A percentile compares a stretch with the other conserved stretches of the same genome.
Evolutionary conservation across 2,113 vertebrate species (phyloP).

Genomic region (Bubo blakistoni): DNA sequence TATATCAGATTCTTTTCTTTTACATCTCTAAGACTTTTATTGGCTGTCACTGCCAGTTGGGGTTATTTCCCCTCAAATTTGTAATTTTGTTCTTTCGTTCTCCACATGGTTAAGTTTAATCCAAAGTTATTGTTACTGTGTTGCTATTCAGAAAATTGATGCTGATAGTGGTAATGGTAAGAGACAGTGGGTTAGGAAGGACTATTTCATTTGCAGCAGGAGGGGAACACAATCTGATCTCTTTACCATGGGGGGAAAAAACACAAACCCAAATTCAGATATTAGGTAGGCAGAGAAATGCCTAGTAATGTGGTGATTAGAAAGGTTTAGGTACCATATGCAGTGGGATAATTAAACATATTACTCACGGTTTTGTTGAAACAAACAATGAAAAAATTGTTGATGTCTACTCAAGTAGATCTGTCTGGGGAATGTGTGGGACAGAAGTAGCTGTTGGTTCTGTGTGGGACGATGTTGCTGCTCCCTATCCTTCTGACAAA

Average conservation of each 20-base stretch:
- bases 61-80: neutral
- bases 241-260: neutral
- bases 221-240: neutral
- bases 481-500: neutral
- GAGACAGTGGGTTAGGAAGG: neutral
- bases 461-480: conserved; percentile 28
- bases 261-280: neutral
- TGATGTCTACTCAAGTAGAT: neutral
- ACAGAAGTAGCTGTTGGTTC: conserved; percentile 17
- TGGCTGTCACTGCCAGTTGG: neutral
- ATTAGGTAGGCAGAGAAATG: conserved; percentile 26
- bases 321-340: neutral
- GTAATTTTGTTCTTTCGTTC: neutral
- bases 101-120: neutral
- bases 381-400: neutral
- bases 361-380: conserved; percentile 48
- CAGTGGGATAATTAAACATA: neutral
- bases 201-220: neutral
- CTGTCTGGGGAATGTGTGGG: neutral
- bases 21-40: neutral
- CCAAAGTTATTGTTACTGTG: neutral
- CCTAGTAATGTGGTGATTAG: neutral
- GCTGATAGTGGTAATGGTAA: neutral
- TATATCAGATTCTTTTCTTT: neutral
- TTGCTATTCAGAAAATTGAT: neutral